Evolutionary conservation across 2,888 invertebrate genomes (phyloP).

Genomic region (Lydus trimaculatus): DNA sequence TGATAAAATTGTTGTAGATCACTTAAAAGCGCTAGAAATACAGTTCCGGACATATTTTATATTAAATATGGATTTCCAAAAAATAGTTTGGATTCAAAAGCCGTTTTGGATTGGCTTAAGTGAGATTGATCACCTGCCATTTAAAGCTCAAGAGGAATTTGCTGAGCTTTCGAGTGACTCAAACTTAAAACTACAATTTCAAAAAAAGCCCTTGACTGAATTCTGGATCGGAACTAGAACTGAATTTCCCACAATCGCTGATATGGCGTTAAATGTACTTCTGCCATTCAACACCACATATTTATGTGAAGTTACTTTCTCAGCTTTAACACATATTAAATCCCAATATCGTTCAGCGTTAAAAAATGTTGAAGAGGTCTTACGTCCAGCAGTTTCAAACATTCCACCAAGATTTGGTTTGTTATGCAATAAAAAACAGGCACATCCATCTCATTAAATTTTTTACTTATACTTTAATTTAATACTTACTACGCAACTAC

Average conservation of each 20-base stretch:
- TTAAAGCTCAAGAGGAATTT: not conserved
- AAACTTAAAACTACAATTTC: conserved; percentile 28
- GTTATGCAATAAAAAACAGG: conserved; percentile 33
- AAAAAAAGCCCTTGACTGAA: conserved; percentile 29
- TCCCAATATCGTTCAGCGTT: conserved; percentile 34
- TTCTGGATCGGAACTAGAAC: conserved; percentile 33
- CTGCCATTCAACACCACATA: conserved; percentile 34
- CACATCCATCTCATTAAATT: not conserved
- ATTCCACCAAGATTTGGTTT: conserved; percentile 37
- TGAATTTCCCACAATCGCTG: conserved; percentile 33
- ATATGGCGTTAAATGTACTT: conserved; percentile 33
- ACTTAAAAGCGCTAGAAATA: not conserved
- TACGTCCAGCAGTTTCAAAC: conserved; percentile 36
- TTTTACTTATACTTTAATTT: not conserved
- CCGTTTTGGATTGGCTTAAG: conserved; percentile 29
- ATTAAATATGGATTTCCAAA: conserved; percentile 30
- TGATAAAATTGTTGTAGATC: conserved; percentile 12
- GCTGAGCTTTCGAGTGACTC: conserved; percentile 34
- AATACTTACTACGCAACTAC: not conserved
- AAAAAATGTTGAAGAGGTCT: conserved; percentile 31
- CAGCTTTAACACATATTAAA: conserved; percentile 31
- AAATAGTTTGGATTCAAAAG: conserved; percentile 31
- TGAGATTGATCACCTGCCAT: conserved; percentile 21
- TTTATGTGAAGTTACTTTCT: conserved; percentile 19
- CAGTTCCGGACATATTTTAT: conserved; percentile 33